phyloP scores from a whole-genome alignment of 2,888 invertebrate species.

The Drosophila gaucha region DNA sequence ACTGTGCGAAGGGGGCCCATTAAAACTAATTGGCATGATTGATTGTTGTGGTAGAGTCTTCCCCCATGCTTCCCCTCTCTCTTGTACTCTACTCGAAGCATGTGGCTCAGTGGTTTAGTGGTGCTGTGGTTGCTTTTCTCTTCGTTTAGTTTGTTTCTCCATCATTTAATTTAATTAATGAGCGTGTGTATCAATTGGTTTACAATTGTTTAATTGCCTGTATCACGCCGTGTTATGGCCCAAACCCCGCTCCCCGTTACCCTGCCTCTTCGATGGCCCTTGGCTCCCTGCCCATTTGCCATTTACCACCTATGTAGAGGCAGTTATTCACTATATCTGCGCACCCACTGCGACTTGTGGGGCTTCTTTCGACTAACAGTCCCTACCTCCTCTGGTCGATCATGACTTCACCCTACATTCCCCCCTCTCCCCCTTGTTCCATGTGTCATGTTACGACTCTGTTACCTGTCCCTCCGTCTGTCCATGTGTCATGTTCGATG shows the following conservation, averaged over 20 bases:
- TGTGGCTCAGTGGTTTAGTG: constrained; percentile 13
- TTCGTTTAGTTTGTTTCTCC: constrained; percentile 59
- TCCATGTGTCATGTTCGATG: constrained; percentile 33
- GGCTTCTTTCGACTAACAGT: constrained; percentile 45
- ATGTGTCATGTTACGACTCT: constrained; percentile 46
- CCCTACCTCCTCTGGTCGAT: too few species aligned
- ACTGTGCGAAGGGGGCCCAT: constrained; percentile 59
- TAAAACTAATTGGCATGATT: constrained; percentile 75
- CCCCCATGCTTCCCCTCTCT: neutral
- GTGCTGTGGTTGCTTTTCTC: constrained; percentile 48
- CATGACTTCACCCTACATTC: too few species aligned
- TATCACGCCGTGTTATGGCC: constrained; percentile 64
- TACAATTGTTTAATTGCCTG: constrained; percentile 71
- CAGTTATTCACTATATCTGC: constrained; percentile 8
- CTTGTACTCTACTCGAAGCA: neutral
- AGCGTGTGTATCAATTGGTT: constrained; percentile 71
- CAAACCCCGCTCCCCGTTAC: neutral
- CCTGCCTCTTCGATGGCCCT: neutral
- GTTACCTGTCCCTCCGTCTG: neutral
- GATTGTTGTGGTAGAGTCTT: constrained; percentile 51
- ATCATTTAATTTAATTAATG: constrained; percentile 74
- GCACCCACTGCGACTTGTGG: constrained; percentile 47
- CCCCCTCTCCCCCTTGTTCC: constrained; percentile 7
- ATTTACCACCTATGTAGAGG: constrained; percentile 42
- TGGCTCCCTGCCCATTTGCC: constrained; percentile 5